phyloP scores from a whole-genome alignment of 2,797 vertebrate species.

The Chelonia mydas region DNA sequence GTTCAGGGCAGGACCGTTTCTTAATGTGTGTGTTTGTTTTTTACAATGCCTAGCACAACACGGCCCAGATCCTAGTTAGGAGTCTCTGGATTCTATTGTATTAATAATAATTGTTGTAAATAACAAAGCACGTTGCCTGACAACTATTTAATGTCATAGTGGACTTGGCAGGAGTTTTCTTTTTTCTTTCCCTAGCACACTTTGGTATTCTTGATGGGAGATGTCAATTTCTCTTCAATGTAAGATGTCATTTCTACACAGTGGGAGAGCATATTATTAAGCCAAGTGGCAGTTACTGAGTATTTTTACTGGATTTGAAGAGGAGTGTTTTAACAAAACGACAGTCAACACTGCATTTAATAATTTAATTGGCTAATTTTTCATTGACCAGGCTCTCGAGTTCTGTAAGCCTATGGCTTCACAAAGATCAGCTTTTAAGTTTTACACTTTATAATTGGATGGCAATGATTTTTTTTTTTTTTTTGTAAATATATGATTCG shows the following conservation, averaged over 20 bases:
- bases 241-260: rapidly evolving
- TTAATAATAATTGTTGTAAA: neutral
- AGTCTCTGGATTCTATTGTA: rapidly evolving
- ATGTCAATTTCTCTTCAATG: neutral
- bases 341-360: neutral
- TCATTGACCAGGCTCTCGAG: neutral
- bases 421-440: neutral
- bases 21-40: no score
- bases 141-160: rapidly evolving
- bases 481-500: neutral
- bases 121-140: neutral
- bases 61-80: neutral
- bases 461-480: neutral
- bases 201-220: neutral
- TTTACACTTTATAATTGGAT: neutral
- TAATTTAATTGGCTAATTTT: neutral
- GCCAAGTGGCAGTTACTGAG: neutral
- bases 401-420: neutral
- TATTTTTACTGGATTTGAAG: neutral
- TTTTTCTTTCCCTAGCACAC: neutral
- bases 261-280: neutral
- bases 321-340: neutral
- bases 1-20: no score
- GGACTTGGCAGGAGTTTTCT: neutral
- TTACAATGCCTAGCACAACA: neutral